Percentiles rank a stretch among this genome's conserved stretches.
Evolutionary conservation across 2,797 vertebrate species (phyloP).

Genomic region (Hydrolagus colliei): DNA sequence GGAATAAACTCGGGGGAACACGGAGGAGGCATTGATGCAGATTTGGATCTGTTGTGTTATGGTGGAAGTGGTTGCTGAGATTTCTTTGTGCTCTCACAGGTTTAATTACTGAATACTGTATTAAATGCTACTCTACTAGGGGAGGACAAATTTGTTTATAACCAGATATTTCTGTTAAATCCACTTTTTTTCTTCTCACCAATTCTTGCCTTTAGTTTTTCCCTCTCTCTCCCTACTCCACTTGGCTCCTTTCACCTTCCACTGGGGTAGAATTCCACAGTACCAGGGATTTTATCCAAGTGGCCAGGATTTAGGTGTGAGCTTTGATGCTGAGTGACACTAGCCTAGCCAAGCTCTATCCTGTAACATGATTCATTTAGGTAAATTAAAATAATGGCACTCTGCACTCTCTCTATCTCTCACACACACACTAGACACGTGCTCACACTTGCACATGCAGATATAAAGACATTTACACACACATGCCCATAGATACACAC

Average conservation of each 20-base stretch:
- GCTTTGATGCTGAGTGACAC: no score
- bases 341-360: no score
- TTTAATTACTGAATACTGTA: not conserved
- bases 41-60: conserved; percentile 49
- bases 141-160: not conserved
- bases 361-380: no score
- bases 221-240: not conserved
- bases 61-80: conserved; percentile 22
- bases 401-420: no score
- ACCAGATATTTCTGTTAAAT: not conserved
- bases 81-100: not conserved
- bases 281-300: no score
- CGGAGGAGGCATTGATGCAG: conserved; percentile 43
- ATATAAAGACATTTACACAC: no score
- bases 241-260: not conserved
- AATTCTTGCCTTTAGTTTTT: not conserved
- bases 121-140: not conserved
- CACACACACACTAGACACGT: no score
- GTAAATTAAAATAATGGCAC: no score
- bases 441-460: no score
- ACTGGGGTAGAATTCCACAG: not conserved
- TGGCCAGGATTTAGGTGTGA: not conserved
- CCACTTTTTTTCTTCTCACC: not conserved
- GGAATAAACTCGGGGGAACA: conserved; percentile 53
- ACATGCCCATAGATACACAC: no score